Base-by-base conservation (phyloP, 2,113 vertebrate genomes). In the Ascaphus truei region DNA sequence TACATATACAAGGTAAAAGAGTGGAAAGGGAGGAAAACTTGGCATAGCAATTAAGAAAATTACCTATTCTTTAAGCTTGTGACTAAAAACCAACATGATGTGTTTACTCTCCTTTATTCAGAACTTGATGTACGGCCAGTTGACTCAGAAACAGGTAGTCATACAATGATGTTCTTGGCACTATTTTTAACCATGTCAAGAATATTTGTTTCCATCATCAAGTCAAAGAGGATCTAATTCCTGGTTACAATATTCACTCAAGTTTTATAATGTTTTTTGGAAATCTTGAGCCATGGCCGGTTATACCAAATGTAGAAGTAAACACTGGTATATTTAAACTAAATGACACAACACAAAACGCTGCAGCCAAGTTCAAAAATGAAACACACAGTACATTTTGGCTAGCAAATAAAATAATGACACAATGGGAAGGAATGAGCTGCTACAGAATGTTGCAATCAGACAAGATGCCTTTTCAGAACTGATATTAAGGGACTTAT, bases 201-300 rank as follows among this genome's bases (percentile, higher is more conserved):
- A 59, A 59, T 68, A 31, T 68, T 68, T 68, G 53, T 31, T 36
- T 68, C 50, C 20, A 68, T 37, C 65, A 68, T 18, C 53, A 59
- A 30, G 39, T 59, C 41, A 58, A 50, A 36, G 31, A 52, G 50
- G 45, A 37, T 31, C 62, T 51, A 64, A 64, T 36, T 52, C 39
- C 55, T 36, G 41, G 41, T 48, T 58, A 58, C 43, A 47, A 18
- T 34, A 18, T 58, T 27, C 55, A 36, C 34, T 68, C 52, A 6
- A 45, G 27, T 51, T 50, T 64, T n/a, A 34, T 52, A 36, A 51
- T 33, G 18, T 15, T 4, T n/a, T 36, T 64, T 45, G 43, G 22
- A 36, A 47, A 47, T 45, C 27, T 68, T 57, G 53, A 50, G 20
- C 7, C 15, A 8, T 11, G 22, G 43, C 66, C 66, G 51, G 26